phyloP scores from a whole-genome alignment of 2,888 invertebrate species.

The Ochropacha duplaris region DNA sequence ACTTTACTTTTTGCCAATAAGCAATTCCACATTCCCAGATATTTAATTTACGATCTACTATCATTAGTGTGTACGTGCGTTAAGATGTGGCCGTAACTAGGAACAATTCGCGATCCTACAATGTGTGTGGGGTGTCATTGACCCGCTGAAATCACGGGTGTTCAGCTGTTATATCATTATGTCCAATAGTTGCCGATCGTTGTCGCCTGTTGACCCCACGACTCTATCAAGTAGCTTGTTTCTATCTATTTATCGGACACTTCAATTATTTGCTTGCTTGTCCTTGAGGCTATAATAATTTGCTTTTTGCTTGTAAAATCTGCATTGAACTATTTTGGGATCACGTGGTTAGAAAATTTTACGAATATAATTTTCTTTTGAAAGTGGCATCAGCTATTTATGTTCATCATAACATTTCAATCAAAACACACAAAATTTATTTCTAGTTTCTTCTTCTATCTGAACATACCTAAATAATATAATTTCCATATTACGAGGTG shows the following conservation, averaged over 20 bases:
- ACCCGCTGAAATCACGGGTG: slow-evolving; percentile 73
- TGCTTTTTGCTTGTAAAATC: slow-evolving; percentile 21
- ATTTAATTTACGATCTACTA: slow-evolving; percentile 7
- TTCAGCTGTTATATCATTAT: slow-evolving; percentile 67
- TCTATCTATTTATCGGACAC: slow-evolving; percentile 66
- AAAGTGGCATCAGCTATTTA: no score
- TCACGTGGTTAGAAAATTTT: no score
- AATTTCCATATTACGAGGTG: not conserved
- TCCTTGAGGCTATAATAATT: slow-evolving; percentile 36
- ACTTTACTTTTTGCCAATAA: not conserved
- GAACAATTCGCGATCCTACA: slow-evolving; percentile 26
- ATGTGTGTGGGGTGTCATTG: slow-evolving; percentile 59
- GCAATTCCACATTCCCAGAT: not conserved
- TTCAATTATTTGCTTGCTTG: slow-evolving; percentile 63
- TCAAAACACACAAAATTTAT: no score
- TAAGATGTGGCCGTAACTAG: slow-evolving; percentile 15
- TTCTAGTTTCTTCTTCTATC: no score
- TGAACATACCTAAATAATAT: not conserved
- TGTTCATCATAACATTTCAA: no score
- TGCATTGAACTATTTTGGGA: slow-evolving; percentile 13
- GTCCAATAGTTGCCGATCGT: slow-evolving; percentile 59
- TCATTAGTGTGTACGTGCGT: slow-evolving; percentile 8
- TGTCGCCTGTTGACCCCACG: slow-evolving; percentile 67
- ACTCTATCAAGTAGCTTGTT: slow-evolving; percentile 60
- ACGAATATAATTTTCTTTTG: no score